Evolutionary conservation across 2,888 invertebrate genomes (phyloP).

Genomic region (Heteromyza rotundicornis): DNA sequence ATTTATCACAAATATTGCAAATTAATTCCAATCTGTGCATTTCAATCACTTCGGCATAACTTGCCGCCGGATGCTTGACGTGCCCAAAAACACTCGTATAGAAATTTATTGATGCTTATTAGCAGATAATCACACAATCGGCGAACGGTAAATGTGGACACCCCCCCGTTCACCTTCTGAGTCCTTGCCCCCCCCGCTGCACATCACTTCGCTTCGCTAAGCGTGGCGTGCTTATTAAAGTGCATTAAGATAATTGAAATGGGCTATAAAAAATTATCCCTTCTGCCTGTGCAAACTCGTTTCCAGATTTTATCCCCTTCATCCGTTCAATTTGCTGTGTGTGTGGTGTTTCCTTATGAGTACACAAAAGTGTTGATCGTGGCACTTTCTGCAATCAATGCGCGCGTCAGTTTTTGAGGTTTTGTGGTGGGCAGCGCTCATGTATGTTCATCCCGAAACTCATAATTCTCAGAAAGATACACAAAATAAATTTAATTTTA

Average conservation of each 20-base stretch:
- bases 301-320: too few relatives aligned
- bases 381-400: neutral
- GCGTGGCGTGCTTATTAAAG: slow-evolving; percentile 48
- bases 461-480: neutral
- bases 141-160: slow-evolving; percentile 47
- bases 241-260: slow-evolving; percentile 58
- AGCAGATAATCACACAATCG: slow-evolving; percentile 56
- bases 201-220: too few relatives aligned
- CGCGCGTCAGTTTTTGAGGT: neutral
- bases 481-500: neutral
- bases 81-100: slow-evolving; percentile 44
- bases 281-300: too few relatives aligned
- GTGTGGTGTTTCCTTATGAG: neutral
- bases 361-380: slow-evolving; percentile 1
- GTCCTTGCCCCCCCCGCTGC: too few relatives aligned
- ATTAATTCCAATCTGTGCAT: slow-evolving; percentile 52
- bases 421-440: neutral
- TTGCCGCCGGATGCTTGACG: slow-evolving; percentile 38
- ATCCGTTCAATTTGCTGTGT: neutral
- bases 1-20: slow-evolving; percentile 55
- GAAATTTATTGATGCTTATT: slow-evolving; percentile 59
- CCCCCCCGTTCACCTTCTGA: slow-evolving; percentile 25
- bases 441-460: neutral
- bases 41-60: slow-evolving; percentile 41
- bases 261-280: slow-evolving; percentile 55